Evolutionary conservation across 2,113 vertebrate genomes (phyloP), one percentile per base, ranked within the genome.

Genomic region (Vimba vimba): DNA sequence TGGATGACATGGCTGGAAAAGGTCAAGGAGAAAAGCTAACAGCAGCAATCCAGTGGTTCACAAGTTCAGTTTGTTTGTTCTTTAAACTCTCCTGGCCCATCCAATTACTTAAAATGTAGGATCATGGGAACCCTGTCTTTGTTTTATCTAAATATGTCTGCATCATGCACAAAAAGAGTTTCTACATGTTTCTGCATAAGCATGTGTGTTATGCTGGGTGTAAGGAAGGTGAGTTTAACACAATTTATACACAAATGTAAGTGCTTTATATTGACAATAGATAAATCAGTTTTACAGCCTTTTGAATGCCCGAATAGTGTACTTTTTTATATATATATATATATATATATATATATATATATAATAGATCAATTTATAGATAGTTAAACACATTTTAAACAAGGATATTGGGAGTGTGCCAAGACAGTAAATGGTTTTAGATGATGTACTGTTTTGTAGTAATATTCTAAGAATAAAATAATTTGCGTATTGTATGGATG

Each of bases 1-100:
- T 50, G 39, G 59, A 30, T 85, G 80, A 79, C 82, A 76, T 85
- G 75, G 79, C 62, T 86, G 57, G 64, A 45, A 88, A 88, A 86
- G 85, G 89, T 75, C 62, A 84, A 55, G 69, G 43, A 33, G 84
- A 84, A 87, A 57, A 69, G 88, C 90, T 88, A 87, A 91, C 30
- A 62, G 64, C 60, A 80, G 88, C 85, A 86, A 69, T 86, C 55
- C 33, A 13, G 75, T 50, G 73, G 39, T 52, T 27, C 77, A 68
- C 43, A 68, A 79, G 83, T 71, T 68, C 12, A 47, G 71, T 73
- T 86, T 87, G 87, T 88, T 86, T 90, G 87, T 87, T 88, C 84
- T 89, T 79, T 88, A 87, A 88, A 86, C 86, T 87, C 86, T 85
- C 45, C 23, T 27, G 87, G 76, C 77, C 80, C 27, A 62, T 86